phyloP scores from a whole-genome alignment of 2,888 invertebrate genomes.

The Himalopsyche tibetana region DNA sequence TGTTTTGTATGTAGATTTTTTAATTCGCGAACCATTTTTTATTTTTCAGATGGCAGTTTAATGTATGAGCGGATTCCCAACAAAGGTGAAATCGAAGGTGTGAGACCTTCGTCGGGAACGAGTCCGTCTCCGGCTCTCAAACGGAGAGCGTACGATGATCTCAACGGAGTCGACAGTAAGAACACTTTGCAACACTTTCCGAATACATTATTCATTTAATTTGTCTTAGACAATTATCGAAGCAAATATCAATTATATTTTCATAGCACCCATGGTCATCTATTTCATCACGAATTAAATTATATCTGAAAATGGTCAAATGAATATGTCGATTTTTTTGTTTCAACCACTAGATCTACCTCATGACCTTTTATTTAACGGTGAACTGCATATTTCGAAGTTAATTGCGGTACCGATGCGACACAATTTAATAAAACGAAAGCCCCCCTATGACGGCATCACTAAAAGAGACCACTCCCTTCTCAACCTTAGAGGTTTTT shows the following conservation, averaged over 20 bases:
- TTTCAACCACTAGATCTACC: constrained; percentile 16
- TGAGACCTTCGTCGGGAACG: constrained; percentile 71
- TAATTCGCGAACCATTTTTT: background rate
- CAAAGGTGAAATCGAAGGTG: constrained; percentile 84
- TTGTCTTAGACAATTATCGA: constrained; percentile 8
- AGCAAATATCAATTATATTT: background rate
- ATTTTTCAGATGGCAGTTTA: constrained; percentile 85
- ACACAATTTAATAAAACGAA: constrained; percentile 31
- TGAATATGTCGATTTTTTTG: constrained; percentile 18
- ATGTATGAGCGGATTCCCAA: constrained; percentile 91
- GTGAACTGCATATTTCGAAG: constrained; percentile 34
- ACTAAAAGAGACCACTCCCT: constrained; percentile 26
- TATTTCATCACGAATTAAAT: constrained; percentile 15
- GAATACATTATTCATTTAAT: background rate
- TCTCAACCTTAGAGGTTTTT: constrained; percentile 17
- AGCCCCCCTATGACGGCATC: constrained; percentile 20
- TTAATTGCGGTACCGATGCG: constrained; percentile 17
- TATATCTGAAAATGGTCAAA: background rate
- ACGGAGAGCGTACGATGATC: constrained; percentile 91
- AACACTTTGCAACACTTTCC: constrained; percentile 66
- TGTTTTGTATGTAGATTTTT: too few species aligned
- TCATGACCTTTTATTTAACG: constrained; percentile 26
- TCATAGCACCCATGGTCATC: constrained; percentile 16
- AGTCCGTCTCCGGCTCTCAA: constrained; percentile 78
- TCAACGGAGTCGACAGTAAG: constrained; percentile 93